Base-by-base conservation (phyloP, 2,113 vertebrate species). In the Hassar affinis region DNA sequence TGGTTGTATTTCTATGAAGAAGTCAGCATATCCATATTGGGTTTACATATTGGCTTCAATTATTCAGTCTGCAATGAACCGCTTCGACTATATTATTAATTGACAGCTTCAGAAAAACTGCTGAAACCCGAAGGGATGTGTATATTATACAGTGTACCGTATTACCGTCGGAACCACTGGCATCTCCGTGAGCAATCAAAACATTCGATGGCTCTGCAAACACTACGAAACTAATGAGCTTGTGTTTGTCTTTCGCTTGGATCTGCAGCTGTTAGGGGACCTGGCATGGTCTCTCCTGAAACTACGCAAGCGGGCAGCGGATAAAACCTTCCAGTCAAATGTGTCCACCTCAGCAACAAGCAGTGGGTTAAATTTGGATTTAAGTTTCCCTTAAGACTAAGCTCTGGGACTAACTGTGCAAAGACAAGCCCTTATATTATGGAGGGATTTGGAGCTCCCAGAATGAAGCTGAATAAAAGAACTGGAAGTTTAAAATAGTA, bases 191-290 rank as follows among this genome's bases (percentile, higher is more conserved):
- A 77, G 66, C 51, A n/a, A 86, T 84, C 52, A 82, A 83, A 62
- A 49, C 51, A 64, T 62, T 82, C 81, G 30, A 75, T 10, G 51
- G 59, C 78, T 74, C 62, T 84, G 61, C 54, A 86, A 84, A 86
- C 86, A 86, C 85, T 82, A 84, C 68, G 66, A 80, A 87, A 84
- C 74, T 84, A 87, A 83, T 83, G 68, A 86, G 76, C 81, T 57
- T 71, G 42, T 87, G 85, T 86, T 89, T 81, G 76, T 80, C 82
- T 89, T 85, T 54, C 69, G 82, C 81, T n/a, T 54, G 54, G 47
- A 87, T 77, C 22, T 80, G 79, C 85, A 85, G 85, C 84, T 85
- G 84, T 69, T 86, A 18, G 10, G 78, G 72, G 80, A 80, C 45
- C 71, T 87, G 80, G 80, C 83, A 79, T 51, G 57, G 72, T 20